These are phyloP conservation scores for Podotricha telesiphe DNA, from an alignment of 2,888 invertebrate species.

Conservation along the genomic window DNA sequence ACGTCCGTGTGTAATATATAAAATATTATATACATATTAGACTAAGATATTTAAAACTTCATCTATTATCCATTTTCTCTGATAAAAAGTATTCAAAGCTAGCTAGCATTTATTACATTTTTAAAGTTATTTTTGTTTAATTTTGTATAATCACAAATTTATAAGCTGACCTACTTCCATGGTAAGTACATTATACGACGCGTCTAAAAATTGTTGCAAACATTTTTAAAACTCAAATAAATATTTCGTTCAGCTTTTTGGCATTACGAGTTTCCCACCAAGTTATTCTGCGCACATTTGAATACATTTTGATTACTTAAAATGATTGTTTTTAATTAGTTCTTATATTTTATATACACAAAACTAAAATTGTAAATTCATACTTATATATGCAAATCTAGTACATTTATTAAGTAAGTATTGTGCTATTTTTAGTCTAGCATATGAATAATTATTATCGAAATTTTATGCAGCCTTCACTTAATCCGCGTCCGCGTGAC, in stretches of 20 bases:
- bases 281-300: neutral
- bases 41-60: too few species aligned
- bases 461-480: constrained; percentile 12
- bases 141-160: too few species aligned
- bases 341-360: neutral
- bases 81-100: too few species aligned
- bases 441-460: constrained; percentile 4
- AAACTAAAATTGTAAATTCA: neutral
- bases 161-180: constrained; percentile 4
- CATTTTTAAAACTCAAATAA: neutral
- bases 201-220: neutral
- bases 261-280: neutral
- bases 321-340: neutral
- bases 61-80: too few species aligned
- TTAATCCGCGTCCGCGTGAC: constrained; percentile 1
- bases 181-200: neutral
- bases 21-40: too few species aligned
- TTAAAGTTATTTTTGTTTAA: too few species aligned
- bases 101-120: too few species aligned
- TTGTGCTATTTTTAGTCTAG: constrained; percentile 1
- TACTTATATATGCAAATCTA: neutral
- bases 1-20: too few species aligned
- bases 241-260: neutral
- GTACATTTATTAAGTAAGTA: neutral
- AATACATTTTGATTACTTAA: neutral